Evolutionary conservation across 2,113 vertebrate species (phyloP), one percentile per base, ranked within the genome.

Genomic region (Mionectes macconnelli): DNA sequence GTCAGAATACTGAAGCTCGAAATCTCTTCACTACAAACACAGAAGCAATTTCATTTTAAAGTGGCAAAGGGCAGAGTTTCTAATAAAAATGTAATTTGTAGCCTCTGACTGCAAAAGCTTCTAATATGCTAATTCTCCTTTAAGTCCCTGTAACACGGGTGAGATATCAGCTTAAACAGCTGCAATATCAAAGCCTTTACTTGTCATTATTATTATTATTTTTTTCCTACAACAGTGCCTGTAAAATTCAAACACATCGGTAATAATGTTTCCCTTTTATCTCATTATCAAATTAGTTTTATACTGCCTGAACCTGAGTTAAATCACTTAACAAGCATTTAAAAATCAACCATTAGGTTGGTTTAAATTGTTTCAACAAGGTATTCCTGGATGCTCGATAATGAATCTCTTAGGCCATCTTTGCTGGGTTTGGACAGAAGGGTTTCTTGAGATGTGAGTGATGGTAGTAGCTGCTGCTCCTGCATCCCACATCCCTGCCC

Each of bases 41-140:
- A 66, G 59, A 92, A 79, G 31, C 44, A 69, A 42, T 88, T 85
- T 66, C 14, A 33, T 87, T 93, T 88, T 62, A 19, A 69, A 90
- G 63, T 74, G 59, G 37, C 79, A 93, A 86, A 94, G 67, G 42
- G 59, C 45, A 76, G 66, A 80, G 35, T 77, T 90, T 84, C 50
- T 88, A 81, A 70, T 70, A 83, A 87, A 95, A 94, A 88, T 53
- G 14, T 60, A 66, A 57, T 85, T 80, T 88, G 45, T 79, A 90
- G 72, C 57, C 37, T 90, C 57, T 94, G 66, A 87, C 59, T 94
- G 83, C 45, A 93, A 45, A 40, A 76, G 39, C 67, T 67, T 92
- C 84, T 86, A 69, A 84, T 87, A 63, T 49, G 55, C 42, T 87
- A 77, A 85, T 91, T 91, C 59, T 83, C 35, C 47, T 80, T 77